A percentile compares a stretch with the other conserved stretches of the same genome.
Conservation (phyloP, 2,888 invertebrate genomes). For the Catocala fraxini region DNA sequence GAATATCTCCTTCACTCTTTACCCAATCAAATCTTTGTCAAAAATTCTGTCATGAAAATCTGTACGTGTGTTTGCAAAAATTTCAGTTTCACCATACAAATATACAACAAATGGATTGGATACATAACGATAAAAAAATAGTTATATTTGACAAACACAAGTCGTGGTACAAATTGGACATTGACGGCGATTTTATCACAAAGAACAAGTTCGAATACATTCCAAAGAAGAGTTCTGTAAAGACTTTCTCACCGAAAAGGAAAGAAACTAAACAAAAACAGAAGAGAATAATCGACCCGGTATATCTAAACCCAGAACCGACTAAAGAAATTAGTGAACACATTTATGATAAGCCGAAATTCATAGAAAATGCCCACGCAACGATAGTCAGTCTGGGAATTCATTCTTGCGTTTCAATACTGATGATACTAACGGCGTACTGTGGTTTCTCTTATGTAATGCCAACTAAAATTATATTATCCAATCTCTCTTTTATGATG, state of each 20-base stretch:
- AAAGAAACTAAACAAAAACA: background rate
- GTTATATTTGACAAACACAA: slow-evolving; percentile 57
- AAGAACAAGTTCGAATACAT: slow-evolving; percentile 24
- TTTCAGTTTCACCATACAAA: background rate
- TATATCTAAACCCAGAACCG: too few species aligned
- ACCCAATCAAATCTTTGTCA: background rate
- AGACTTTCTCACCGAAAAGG: background rate
- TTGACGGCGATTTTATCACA: slow-evolving; percentile 58
- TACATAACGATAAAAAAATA: background rate
- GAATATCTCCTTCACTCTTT: too few species aligned
- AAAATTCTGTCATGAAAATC: slow-evolving; percentile 14
- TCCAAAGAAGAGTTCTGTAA: slow-evolving; percentile 12
- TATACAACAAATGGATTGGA: slow-evolving; percentile 25
- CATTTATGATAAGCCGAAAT: slow-evolving; percentile 15
- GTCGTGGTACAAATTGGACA: slow-evolving; percentile 64
- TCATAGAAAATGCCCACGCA: slow-evolving; percentile 26
- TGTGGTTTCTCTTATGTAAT: slow-evolving; percentile 43
- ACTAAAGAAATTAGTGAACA: too few species aligned
- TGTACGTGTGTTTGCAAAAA: background rate
- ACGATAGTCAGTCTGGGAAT: slow-evolving; percentile 31
- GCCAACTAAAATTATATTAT: slow-evolving; percentile 28
- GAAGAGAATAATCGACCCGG: too few species aligned
- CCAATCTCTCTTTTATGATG: slow-evolving; percentile 1
- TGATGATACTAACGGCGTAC: slow-evolving; percentile 45
- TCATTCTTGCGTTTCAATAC: slow-evolving; percentile 37